Percentiles rank a stretch among this genome's conserved stretches.
phyloP scores from a whole-genome alignment of 1,140 invertebrate species.

The Conus betulinus region DNA sequence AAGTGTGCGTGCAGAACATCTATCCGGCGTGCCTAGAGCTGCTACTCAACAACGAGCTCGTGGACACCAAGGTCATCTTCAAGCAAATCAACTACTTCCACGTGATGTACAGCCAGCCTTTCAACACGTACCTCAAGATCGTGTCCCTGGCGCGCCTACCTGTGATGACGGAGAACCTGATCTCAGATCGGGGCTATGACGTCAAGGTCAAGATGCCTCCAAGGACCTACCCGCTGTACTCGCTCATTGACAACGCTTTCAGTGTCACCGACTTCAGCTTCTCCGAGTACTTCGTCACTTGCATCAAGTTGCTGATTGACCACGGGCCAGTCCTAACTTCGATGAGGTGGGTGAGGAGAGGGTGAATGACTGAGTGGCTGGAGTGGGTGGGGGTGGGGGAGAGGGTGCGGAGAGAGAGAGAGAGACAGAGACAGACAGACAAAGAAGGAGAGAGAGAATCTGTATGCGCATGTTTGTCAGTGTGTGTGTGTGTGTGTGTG shows the following conservation, averaged over 20 bases:
- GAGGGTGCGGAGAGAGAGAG: not conserved
- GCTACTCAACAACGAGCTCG: slow-evolving; percentile 41
- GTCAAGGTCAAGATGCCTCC: slow-evolving; percentile 51
- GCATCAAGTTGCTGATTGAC: slow-evolving; percentile 52
- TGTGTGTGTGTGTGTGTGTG: too few species aligned
- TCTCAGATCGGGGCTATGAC: slow-evolving; percentile 50
- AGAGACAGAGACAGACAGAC: not conserved
- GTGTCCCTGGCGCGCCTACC: slow-evolving; percentile 50
- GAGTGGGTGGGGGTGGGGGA: not conserved
- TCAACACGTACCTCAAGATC: slow-evolving; percentile 43
- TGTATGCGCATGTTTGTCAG: too few species aligned
- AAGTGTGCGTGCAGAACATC: slow-evolving; percentile 49
- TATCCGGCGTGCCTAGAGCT: slow-evolving; percentile 56
- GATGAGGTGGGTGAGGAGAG: slow-evolving; percentile 48
- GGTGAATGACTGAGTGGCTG: too few species aligned
- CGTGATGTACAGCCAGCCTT: slow-evolving; percentile 55
- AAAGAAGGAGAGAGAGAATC: too few species aligned
- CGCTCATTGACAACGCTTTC: slow-evolving; percentile 55
- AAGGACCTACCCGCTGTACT: slow-evolving; percentile 65
- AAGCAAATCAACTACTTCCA: slow-evolving; percentile 60
- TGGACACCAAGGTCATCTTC: slow-evolving; percentile 54
- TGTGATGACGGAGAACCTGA: slow-evolving; percentile 57
- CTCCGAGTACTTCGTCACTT: slow-evolving; percentile 58
- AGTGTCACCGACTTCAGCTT: slow-evolving; percentile 55
- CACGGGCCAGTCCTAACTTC: slow-evolving; percentile 62